Evolutionary conservation across 2,797 vertebrate genomes (phyloP).

Genomic region (Parotocinclus haroldoi): DNA sequence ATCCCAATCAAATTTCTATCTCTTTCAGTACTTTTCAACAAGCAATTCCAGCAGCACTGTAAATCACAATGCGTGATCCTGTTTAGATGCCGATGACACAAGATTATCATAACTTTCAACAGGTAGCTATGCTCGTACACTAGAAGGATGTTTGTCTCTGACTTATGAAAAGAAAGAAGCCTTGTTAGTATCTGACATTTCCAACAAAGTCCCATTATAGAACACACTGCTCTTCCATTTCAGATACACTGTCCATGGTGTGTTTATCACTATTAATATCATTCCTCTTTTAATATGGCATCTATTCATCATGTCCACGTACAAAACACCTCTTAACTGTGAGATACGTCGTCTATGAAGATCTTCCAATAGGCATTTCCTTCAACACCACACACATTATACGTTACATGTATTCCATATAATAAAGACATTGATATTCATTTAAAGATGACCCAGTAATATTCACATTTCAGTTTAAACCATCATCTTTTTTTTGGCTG

Average conservation of each 20-base stretch:
- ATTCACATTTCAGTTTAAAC: neutral
- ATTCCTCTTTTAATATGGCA: constrained; percentile 1
- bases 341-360: neutral
- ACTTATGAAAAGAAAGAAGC: constrained; percentile 4
- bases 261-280: constrained; percentile 12
- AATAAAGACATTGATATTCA: neutral
- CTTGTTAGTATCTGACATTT: constrained; percentile 13
- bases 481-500: neutral
- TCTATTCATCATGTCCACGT: no score
- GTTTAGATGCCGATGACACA: constrained; percentile 10
- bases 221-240: neutral
- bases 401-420: constrained; percentile 14
- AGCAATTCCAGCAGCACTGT: constrained; percentile 12
- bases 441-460: neutral
- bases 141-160: neutral
- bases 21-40: constrained; percentile 14
- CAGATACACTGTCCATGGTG: neutral
- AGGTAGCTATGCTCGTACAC: constrained; percentile 7
- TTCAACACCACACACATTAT: constrained; percentile 19
- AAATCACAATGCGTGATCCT: neutral
- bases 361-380: constrained; percentile 2
- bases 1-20: no score
- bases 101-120: constrained; percentile 13
- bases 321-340: no score
- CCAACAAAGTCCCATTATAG: constrained; percentile 11